A percentile compares a stretch with the other conserved stretches of the same genome.
Conservation (phyloP, 2,888 invertebrate species). For the Blera fallax region DNA sequence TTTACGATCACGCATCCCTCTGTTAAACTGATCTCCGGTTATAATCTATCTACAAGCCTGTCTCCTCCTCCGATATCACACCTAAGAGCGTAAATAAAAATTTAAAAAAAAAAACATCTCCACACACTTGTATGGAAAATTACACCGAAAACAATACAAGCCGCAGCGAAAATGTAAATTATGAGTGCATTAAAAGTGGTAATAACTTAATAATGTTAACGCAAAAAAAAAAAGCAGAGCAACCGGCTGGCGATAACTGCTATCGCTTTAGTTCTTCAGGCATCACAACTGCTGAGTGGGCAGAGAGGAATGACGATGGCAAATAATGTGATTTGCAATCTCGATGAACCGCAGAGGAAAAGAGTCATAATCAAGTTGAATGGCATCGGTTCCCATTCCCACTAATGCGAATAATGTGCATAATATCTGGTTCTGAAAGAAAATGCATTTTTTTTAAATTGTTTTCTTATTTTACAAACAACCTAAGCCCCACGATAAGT, state of each 20-base stretch:
- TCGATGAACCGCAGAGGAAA: conserved; percentile 50
- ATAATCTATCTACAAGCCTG: conserved; percentile 39
- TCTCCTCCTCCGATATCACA: conserved; percentile 23
- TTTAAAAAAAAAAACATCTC: not conserved
- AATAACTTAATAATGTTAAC: conserved; percentile 32
- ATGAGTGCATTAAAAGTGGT: conserved; percentile 43
- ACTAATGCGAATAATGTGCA: conserved; percentile 1
- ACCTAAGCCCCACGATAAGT: not conserved
- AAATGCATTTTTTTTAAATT: too few relatives aligned
- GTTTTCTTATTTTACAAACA: not conserved
- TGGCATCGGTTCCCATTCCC: conserved; percentile 19
- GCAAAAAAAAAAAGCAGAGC: not conserved
- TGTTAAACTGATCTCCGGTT: conserved; percentile 25
- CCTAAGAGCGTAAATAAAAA: conserved; percentile 39
- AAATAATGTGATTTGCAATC: conserved; percentile 62
- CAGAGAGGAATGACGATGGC: conserved; percentile 5
- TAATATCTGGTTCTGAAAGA: conserved; percentile 69
- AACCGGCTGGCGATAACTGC: conserved; percentile 40
- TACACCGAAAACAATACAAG: conserved; percentile 41
- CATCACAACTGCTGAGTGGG: conserved; percentile 1
- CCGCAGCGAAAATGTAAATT: conserved; percentile 39
- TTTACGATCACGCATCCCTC: conserved; percentile 25
- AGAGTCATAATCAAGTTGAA: conserved; percentile 53
- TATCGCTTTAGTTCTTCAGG: conserved; percentile 54
- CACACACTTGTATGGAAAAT: conserved; percentile 33